phyloP scores from a whole-genome alignment of 2,797 vertebrate species.

The Sciaenops ocellatus region DNA sequence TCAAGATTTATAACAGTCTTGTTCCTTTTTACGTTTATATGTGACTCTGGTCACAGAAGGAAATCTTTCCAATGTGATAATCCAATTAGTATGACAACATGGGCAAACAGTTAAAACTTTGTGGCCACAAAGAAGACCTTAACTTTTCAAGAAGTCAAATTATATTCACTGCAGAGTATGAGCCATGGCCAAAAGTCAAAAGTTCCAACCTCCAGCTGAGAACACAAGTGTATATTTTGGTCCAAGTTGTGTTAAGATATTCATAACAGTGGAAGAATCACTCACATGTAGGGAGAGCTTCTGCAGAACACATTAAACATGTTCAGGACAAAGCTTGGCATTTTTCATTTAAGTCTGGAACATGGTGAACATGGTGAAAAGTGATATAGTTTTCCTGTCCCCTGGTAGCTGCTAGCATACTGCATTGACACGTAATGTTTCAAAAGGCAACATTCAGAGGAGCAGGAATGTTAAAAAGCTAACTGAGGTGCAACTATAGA shows the following conservation, averaged over 20 bases:
- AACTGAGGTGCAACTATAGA: not conserved
- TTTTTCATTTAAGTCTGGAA: conserved; percentile 15
- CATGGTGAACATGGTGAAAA: not conserved
- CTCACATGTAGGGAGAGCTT: conserved; percentile 4
- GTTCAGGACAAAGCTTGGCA: not conserved
- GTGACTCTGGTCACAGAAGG: not conserved
- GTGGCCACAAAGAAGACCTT: conserved; percentile 24
- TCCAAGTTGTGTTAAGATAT: conserved; percentile 23
- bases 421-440: not conserved
- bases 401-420: not conserved
- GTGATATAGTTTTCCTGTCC: not conserved
- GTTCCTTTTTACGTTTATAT: not conserved
- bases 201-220: conserved; percentile 21
- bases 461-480: conserved; percentile 5
- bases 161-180: conserved; percentile 9
- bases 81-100: not conserved
- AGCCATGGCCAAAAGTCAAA: conserved; percentile 8
- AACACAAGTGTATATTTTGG: not conserved
- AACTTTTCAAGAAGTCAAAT: not conserved
- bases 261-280: not conserved
- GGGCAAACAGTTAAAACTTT: not conserved
- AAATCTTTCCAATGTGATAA: conserved; percentile 3
- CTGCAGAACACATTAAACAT: conserved; percentile 17
- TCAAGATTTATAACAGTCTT: not conserved
- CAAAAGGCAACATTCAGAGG: not conserved